Evolutionary conservation across 2,113 vertebrate species (phyloP).

Genomic region (Chloropsis cyanopogon): DNA sequence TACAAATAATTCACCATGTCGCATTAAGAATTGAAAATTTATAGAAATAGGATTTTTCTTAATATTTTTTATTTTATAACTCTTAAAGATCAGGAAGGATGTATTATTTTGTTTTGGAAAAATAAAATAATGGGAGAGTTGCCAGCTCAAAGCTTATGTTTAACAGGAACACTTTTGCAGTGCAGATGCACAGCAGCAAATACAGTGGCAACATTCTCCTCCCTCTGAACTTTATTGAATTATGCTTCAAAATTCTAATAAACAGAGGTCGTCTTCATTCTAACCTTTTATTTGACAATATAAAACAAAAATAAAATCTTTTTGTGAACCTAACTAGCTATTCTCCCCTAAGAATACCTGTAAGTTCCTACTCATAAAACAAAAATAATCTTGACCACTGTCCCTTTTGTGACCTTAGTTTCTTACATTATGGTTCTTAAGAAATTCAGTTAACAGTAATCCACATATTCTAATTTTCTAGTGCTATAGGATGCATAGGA

Average conservation of each 20-base stretch:
- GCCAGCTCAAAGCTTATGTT: not conserved
- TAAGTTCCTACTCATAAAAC: not conserved
- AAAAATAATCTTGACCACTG: not conserved
- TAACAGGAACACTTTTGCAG: not conserved
- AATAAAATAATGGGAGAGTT: not conserved
- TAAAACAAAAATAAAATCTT: not conserved
- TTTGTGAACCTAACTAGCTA: not conserved
- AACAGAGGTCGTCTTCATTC: not conserved
- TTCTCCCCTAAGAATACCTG: not conserved
- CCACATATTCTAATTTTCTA: not conserved
- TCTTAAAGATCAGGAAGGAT: not conserved
- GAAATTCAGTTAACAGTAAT: not conserved
- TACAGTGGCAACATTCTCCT: not conserved
- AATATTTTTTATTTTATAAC: not conserved
- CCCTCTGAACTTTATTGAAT: not conserved
- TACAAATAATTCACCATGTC: not conserved
- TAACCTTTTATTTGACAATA: not conserved
- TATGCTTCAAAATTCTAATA: not conserved
- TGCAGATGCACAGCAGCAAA: not conserved
- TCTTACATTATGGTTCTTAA: not conserved
- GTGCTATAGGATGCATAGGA: not conserved
- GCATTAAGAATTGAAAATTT: not conserved
- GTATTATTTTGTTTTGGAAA: not conserved
- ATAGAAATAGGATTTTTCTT: not conserved
- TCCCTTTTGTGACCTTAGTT: not conserved